A percentile compares a stretch with the other conserved stretches of the same genome.
Evolutionary conservation across 2,113 vertebrate species (phyloP).

Genomic region (Climacteris rufus): DNA sequence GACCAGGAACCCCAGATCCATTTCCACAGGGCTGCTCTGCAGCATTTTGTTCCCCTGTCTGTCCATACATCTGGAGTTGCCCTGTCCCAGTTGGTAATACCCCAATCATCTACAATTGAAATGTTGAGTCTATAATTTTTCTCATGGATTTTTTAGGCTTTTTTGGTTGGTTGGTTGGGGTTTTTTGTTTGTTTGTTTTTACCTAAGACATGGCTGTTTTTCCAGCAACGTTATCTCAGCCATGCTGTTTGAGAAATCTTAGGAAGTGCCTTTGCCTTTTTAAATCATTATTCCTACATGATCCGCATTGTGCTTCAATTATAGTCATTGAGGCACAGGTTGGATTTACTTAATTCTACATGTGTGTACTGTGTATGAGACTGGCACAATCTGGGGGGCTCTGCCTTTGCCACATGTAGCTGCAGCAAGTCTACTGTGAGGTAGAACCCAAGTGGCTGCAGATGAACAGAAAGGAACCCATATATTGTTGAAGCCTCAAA

Average conservation of each 20-base stretch:
- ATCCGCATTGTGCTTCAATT: background rate
- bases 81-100: background rate
- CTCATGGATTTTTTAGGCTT: background rate
- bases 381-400: rapidly evolving
- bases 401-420: background rate
- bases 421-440: background rate
- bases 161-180: background rate
- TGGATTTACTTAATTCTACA: background rate
- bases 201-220: background rate
- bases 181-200: background rate
- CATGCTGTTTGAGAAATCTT: background rate
- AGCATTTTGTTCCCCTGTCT: too few species aligned
- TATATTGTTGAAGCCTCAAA: background rate
- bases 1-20: rapidly evolving
- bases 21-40: background rate
- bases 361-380: background rate
- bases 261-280: background rate
- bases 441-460: background rate
- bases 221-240: background rate
- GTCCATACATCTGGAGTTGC: rapidly evolving
- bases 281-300: background rate
- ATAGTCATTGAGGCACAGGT: background rate
- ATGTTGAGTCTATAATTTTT: background rate
- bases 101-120: background rate
- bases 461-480: background rate